Percentiles rank a stretch among this genome's conserved stretches.
Evolutionary conservation across 2,113 vertebrate species (phyloP).

Genomic region (Irena cyanogastra): DNA sequence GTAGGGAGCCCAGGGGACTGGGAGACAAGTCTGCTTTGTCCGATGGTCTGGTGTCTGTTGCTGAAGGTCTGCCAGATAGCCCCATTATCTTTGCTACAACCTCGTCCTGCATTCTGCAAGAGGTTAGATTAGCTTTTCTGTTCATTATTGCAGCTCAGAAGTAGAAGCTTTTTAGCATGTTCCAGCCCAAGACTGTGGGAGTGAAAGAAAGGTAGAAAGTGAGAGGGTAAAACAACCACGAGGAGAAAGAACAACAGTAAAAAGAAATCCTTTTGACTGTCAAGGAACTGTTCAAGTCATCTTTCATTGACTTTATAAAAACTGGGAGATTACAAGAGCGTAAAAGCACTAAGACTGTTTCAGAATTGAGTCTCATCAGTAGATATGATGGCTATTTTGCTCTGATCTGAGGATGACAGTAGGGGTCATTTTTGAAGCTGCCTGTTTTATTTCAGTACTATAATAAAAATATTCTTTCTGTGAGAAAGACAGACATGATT

Average conservation of each 20-base stretch:
- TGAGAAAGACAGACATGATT: not conserved
- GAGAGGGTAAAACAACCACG: not conserved
- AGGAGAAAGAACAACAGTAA: not conserved
- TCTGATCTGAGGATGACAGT: not conserved
- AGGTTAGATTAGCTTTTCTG: not conserved
- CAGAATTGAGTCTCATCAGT: not conserved
- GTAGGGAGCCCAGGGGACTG: not conserved
- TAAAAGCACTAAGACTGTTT: not conserved
- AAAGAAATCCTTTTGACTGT: not conserved
- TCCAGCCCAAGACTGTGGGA: not conserved
- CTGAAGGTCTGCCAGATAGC: not conserved
- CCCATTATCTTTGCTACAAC: not conserved
- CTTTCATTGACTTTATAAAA: not conserved
- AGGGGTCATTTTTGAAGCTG: not conserved
- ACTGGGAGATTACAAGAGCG: not conserved
- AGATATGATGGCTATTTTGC: not conserved
- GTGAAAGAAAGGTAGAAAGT: not conserved
- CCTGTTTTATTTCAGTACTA: not conserved
- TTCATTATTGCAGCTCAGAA: not conserved
- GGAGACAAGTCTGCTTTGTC: not conserved
- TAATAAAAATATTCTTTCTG: not conserved
- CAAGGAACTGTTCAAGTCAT: not conserved
- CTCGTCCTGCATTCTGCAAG: not conserved
- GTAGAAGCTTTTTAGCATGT: not conserved
- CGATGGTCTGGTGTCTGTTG: not conserved